phyloP scores from a whole-genome alignment of 2,113 vertebrate genomes.

The Circaetus gallicus region DNA sequence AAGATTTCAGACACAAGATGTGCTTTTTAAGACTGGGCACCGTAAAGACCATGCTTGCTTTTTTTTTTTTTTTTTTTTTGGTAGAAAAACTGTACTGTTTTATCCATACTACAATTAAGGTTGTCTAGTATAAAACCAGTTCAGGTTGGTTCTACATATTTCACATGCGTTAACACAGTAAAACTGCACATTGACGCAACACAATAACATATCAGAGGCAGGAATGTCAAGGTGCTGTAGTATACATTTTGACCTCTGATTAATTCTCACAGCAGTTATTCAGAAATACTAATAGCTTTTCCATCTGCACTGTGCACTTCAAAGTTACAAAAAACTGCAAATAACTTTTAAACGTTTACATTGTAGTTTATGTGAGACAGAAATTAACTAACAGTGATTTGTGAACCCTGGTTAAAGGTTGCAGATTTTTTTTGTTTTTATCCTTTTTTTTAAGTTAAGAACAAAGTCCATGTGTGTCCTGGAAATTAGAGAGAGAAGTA shows the following conservation, averaged over 20 bases:
- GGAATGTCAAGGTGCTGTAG: not conserved
- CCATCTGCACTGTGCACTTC: not conserved
- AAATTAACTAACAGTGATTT: not conserved
- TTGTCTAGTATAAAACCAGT: not conserved
- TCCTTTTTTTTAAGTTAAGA: not conserved
- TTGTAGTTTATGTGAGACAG: not conserved
- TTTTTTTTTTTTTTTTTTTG: not conserved
- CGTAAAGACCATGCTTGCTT: not conserved
- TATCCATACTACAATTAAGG: not conserved
- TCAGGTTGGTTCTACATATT: not conserved
- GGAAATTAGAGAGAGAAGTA: not conserved
- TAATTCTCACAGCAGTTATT: not conserved
- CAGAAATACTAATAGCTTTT: not conserved
- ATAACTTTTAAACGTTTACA: not conserved
- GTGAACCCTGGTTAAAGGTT: not conserved
- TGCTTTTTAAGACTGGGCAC: not conserved
- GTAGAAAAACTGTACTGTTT: not conserved
- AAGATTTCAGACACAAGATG: not conserved
- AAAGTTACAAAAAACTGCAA: not conserved
- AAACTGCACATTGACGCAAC: not conserved
- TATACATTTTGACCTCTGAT: not conserved
- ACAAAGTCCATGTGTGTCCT: not conserved
- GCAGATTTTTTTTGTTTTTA: not conserved
- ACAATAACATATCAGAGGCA: not conserved
- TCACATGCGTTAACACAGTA: not conserved